Percentiles rank a stretch among this genome's conserved stretches.
Evolutionary conservation across 2,888 invertebrate species (phyloP).

Genomic region (Ryuthela nishihirai): DNA sequence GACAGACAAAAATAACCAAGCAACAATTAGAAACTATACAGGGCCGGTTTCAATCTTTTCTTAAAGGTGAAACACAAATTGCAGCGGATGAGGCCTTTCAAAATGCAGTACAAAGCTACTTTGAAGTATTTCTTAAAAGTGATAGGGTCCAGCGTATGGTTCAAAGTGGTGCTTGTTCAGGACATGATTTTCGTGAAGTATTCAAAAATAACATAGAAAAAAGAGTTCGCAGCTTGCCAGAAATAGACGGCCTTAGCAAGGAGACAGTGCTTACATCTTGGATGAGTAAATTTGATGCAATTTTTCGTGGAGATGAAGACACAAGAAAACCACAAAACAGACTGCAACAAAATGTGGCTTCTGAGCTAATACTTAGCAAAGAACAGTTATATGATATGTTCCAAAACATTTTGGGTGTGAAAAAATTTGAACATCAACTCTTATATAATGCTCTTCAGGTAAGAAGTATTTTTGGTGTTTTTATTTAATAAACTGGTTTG

Average conservation of each 20-base stretch:
- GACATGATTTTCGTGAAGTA: conserved; percentile 97
- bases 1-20: conserved; percentile 93
- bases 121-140: conserved; percentile 75
- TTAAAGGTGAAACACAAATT: conserved; percentile 98
- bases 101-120: conserved; percentile 88
- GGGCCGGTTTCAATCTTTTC: conserved; percentile 89
- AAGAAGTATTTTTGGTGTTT: too few species aligned
- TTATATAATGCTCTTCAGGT: conserved; percentile 97
- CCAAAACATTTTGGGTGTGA: conserved; percentile 95
- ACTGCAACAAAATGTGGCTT: conserved; percentile 52
- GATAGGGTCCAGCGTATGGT: conserved; percentile 96
- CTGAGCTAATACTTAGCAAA: conserved; percentile 91
- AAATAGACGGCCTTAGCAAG: conserved; percentile 98
- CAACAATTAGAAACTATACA: conserved; percentile 92
- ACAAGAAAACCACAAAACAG: conserved; percentile 50
- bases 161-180: conserved; percentile 94
- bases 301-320: conserved; percentile 64
- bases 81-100: conserved; percentile 97
- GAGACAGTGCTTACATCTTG: conserved; percentile 98
- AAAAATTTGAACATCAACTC: conserved; percentile 99
- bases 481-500: too few species aligned
- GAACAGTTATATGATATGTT: conserved; percentile 99
- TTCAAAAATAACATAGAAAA: conserved; percentile 98
- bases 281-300: conserved; percentile 99
- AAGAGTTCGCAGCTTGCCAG: conserved; percentile 93